These are phyloP conservation scores for Python bivittatus DNA, from an alignment of 2,113 vertebrate genomes.

Conservation along the genomic window DNA sequence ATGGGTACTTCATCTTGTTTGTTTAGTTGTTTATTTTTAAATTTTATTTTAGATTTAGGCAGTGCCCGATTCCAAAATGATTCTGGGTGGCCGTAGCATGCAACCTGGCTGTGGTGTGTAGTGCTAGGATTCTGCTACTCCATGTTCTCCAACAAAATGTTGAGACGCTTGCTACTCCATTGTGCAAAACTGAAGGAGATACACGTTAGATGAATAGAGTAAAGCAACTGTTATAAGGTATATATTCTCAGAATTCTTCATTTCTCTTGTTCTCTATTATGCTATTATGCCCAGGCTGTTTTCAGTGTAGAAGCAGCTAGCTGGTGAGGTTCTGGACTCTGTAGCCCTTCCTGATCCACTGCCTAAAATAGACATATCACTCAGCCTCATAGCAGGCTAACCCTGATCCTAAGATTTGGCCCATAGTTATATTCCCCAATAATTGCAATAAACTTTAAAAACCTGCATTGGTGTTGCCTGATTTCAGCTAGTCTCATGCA, in stretches of 20 bases:
- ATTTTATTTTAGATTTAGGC: not conserved
- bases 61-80: not conserved
- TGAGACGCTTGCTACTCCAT: not conserved
- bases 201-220: not conserved
- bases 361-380: not conserved
- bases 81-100: not conserved
- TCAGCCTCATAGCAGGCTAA: not conserved
- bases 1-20: not conserved
- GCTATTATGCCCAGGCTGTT: not conserved
- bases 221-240: not conserved
- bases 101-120: not conserved
- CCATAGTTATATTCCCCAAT: not conserved
- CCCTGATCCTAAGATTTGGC: not conserved
- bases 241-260: not conserved
- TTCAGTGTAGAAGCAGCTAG: not conserved
- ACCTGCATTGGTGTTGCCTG: not conserved
- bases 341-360: not conserved
- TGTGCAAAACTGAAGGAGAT: not conserved
- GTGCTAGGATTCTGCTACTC: not conserved
- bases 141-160: not conserved
- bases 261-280: not conserved
- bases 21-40: not conserved
- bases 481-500: accelerated
- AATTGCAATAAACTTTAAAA: not conserved
- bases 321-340: not conserved